Evolutionary conservation across 2,888 invertebrate species (phyloP), one percentile per base, ranked within the genome.

Genomic region (Nomada ferruginata): DNA sequence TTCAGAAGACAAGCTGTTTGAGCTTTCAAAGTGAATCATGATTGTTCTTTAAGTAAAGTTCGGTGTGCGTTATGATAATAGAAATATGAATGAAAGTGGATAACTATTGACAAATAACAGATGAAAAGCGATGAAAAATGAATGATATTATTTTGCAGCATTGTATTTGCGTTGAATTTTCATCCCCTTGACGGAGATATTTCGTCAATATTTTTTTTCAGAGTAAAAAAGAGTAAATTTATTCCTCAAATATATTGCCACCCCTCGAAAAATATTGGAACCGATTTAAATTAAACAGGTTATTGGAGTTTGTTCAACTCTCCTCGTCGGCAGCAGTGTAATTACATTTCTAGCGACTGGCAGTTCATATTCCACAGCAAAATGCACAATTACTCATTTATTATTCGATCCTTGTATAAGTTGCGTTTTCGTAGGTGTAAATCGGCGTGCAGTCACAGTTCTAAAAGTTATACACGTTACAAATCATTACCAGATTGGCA

Each of bases 381-480:
- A 68, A 36, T 68, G 68, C 36, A 23, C 68, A 68, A 55, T 68
- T 55, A 55, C 29, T 42, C 42, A 68, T 68, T 68, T 68, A 42
- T 55, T 55, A 53, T 68, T 23, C 20, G 18, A 23, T 18, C 15
- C 20, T 36, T 7, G 29, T 1, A 2, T 4, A 1, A 36, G 60
- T 11, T 11, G 42, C 23, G 36, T 55, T 55, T 42, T 18, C 68
- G 53, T 10, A 15, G 15, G 9, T 2, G n/a, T 68, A 42, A 55
- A 68, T 23, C 42, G 9, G 11, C 3, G 11, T 2, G 18, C 64
- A 13, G 26, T 5, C 5, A 18, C 18, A 26, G 18, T 64, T n/a
- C 29, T 7, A 29, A 29, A 29, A 29, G 29, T 29, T 7, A 7
- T 5, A 29, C 29, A 29, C 29, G 29, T 29, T 29, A 29, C 29